A percentile compares a stretch with the other conserved stretches of the same genome.
Evolutionary conservation across 2,113 vertebrate species (phyloP).

Genomic region (Natator depressus): DNA sequence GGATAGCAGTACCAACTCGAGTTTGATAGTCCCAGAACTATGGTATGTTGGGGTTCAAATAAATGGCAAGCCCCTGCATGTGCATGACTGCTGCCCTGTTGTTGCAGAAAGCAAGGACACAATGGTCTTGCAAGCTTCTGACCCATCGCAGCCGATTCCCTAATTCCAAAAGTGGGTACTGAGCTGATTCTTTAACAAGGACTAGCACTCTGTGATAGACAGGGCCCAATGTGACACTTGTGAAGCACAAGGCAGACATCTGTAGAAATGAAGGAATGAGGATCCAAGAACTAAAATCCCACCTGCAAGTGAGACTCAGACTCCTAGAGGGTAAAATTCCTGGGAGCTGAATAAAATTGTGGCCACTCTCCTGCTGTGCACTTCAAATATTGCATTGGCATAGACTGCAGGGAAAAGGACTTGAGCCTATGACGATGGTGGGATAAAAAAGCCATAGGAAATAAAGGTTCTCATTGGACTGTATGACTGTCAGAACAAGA

Average conservation of each 20-base stretch:
- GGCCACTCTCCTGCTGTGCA: neutral
- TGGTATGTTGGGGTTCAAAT: rapidly evolving
- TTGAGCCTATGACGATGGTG: neutral
- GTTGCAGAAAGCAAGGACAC: neutral
- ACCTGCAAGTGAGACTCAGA: neutral
- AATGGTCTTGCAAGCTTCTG: neutral
- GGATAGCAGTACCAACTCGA: rapidly evolving
- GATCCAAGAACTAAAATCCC: neutral
- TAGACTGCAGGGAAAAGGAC: neutral
- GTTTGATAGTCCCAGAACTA: neutral
- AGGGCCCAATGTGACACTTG: neutral
- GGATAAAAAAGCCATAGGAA: neutral
- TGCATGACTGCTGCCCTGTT: neutral
- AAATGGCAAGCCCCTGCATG: neutral
- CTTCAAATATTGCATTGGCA: neutral
- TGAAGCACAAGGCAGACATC: neutral
- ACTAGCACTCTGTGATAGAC: neutral
- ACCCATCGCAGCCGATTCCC: neutral
- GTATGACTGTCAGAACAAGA: neutral
- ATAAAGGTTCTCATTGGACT: neutral
- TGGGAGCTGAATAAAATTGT: neutral
- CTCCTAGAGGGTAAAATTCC: neutral
- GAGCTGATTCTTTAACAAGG: neutral
- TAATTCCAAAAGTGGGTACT: neutral
- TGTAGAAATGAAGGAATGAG: neutral